A percentile compares a stretch with the other conserved stretches of the same genome.
phyloP scores from a whole-genome alignment of 2,113 vertebrate genomes.

The Colinus virginianus region DNA sequence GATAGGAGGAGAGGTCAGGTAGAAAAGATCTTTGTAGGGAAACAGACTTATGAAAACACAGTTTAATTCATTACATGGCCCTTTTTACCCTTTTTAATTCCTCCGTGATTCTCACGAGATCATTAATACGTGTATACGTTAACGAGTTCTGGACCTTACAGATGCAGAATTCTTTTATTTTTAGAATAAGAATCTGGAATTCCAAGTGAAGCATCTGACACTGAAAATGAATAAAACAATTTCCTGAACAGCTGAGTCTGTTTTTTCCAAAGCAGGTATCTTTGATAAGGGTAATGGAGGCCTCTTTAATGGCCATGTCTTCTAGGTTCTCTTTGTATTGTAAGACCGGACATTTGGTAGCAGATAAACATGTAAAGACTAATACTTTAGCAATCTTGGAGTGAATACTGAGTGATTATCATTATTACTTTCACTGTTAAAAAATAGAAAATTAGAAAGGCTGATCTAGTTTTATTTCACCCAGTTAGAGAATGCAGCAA shows the following conservation, averaged over 20 bases:
- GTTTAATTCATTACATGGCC: not conserved
- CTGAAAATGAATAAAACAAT: not conserved
- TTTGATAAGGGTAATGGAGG: not conserved
- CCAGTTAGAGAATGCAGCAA: not conserved
- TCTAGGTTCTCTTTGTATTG: not conserved
- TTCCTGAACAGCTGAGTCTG: not conserved
- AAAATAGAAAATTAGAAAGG: not conserved
- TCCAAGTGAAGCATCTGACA: not conserved
- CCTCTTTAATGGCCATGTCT: not conserved
- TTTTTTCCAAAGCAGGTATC: not conserved
- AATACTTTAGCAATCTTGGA: not conserved
- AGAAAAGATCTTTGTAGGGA: not conserved
- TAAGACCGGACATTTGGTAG: not conserved
- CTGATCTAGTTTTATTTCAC: not conserved
- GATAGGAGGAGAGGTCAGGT: not conserved
- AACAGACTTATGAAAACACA: not conserved
- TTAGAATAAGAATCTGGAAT: not conserved
- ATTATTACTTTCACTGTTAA: not conserved
- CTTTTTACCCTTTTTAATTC: not conserved
- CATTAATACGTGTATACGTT: not conserved
- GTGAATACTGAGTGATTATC: not conserved
- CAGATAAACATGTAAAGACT: not conserved
- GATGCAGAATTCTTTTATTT: not conserved
- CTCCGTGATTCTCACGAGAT: accelerated
- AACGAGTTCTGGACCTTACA: not conserved